A percentile compares a stretch with the other conserved stretches of the same genome.
Evolutionary conservation across 2,888 invertebrate genomes (phyloP).

Genomic region (Dendrolimus houi): DNA sequence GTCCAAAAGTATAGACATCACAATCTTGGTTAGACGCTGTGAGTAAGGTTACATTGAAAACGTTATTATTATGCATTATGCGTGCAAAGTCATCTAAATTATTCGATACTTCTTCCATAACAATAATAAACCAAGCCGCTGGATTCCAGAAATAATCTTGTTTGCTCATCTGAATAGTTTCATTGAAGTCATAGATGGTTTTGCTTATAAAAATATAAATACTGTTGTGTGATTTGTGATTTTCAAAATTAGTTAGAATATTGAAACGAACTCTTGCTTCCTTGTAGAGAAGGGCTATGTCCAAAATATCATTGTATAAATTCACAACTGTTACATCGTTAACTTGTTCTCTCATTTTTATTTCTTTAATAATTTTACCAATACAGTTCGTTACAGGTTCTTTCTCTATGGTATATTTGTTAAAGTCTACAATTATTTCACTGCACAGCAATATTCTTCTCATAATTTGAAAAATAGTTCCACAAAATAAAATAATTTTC

Average conservation of each 20-base stretch:
- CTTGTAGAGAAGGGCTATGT: conserved; percentile 17
- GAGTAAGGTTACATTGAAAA: conserved; percentile 15
- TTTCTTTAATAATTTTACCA: conserved; percentile 12
- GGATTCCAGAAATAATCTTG: conserved; percentile 29
- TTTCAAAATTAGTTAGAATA: conserved; percentile 18
- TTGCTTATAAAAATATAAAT: conserved; percentile 22
- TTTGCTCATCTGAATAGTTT: conserved; percentile 14
- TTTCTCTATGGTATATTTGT: background rate
- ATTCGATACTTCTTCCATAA: conserved; percentile 15
- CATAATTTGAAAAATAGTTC: too few relatives aligned
- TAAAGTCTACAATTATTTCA: conserved; percentile 3
- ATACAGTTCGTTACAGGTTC: conserved; percentile 15
- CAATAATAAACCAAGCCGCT: conserved; percentile 26
- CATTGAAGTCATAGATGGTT: conserved; percentile 19
- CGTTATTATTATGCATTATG: conserved; percentile 19
- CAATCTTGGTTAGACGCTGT: conserved; percentile 6
- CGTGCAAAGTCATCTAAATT: conserved; percentile 13
- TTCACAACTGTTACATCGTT: conserved; percentile 24
- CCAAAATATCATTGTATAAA: conserved; percentile 14
- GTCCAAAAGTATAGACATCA: conserved; percentile 9
- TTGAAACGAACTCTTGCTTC: conserved; percentile 17
- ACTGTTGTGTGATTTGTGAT: conserved; percentile 13
- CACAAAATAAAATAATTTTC: too few relatives aligned
- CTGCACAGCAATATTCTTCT: background rate
- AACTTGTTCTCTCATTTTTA: conserved; percentile 7